A percentile compares a stretch with the other conserved stretches of the same genome.
Evolutionary conservation across 2,888 invertebrate genomes (phyloP).

Genomic region (Clunio marinus): DNA sequence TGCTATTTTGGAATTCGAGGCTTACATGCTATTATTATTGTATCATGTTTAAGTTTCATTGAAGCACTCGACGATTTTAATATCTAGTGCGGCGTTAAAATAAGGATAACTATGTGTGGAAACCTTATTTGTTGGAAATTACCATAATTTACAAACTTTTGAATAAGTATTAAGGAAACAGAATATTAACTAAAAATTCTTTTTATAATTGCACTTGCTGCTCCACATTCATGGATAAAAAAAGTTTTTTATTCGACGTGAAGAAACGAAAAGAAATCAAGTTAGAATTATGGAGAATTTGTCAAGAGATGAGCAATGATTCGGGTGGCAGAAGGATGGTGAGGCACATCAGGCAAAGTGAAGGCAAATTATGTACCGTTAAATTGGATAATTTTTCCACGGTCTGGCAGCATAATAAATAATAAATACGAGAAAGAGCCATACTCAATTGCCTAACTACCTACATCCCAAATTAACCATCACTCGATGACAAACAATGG

Average conservation of each 20-base stretch:
- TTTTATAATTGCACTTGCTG: not conserved
- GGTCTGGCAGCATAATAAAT: slow-evolving; percentile 28
- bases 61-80: not conserved
- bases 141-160: too few species aligned
- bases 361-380: slow-evolving; percentile 36
- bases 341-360: not conserved
- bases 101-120: slow-evolving; percentile 37
- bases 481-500: not conserved
- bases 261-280: not conserved
- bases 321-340: not conserved
- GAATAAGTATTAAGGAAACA: too few species aligned
- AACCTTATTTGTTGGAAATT: slow-evolving; percentile 22
- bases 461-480: slow-evolving; percentile 31
- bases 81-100: slow-evolving; percentile 19
- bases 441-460: slow-evolving; percentile 34
- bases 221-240: not conserved
- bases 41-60: not conserved
- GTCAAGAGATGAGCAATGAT: not conserved
- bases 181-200: too few species aligned
- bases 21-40: slow-evolving; percentile 18
- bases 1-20: not conserved
- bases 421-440: slow-evolving; percentile 18
- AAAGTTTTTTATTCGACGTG: too few species aligned
- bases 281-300: not conserved
- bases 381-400: slow-evolving; percentile 36